Evolutionary conservation across 2,888 invertebrate genomes (phyloP).

Genomic region (Mongoloraphidia duomilia): DNA sequence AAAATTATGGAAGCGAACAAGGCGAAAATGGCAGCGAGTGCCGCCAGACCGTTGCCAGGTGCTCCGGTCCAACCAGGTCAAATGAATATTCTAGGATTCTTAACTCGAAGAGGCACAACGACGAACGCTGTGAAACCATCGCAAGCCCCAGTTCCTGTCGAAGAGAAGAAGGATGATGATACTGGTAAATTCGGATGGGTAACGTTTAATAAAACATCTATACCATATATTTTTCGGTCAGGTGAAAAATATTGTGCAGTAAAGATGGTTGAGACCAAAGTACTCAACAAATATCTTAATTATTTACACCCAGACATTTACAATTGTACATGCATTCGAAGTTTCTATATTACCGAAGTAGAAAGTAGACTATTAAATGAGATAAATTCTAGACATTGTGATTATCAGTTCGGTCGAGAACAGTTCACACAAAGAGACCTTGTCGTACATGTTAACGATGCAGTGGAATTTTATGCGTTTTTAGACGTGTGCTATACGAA

Average conservation of each 20-base stretch:
- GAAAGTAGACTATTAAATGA: conserved; percentile 84
- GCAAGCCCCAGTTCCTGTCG: conserved; percentile 29
- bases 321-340: conserved; percentile 80
- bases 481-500: conserved; percentile 81
- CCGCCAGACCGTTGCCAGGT: conserved; percentile 18
- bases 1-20: conserved; percentile 77
- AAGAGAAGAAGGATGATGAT: conserved; percentile 50
- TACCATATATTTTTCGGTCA: conserved; percentile 77
- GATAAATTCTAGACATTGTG: conserved; percentile 85
- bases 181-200: conserved; percentile 87
- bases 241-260: conserved; percentile 85
- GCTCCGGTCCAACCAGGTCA: conserved; percentile 7
- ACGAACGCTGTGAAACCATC: conserved; percentile 28
- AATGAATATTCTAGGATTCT: conserved; percentile 15
- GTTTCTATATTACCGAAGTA: conserved; percentile 83
- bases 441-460: conserved; percentile 77
- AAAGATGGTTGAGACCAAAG: conserved; percentile 81
- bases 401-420: conserved; percentile 77
- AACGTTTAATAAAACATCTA: conserved; percentile 67
- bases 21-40: conserved; percentile 41
- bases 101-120: conserved; percentile 13
- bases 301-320: conserved; percentile 81
- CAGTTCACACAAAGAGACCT: conserved; percentile 78
- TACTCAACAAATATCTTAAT: conserved; percentile 77
- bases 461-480: conserved; percentile 80